phyloP scores from a whole-genome alignment of 1,140 invertebrate genomes.

The Periplaneta americana region DNA sequence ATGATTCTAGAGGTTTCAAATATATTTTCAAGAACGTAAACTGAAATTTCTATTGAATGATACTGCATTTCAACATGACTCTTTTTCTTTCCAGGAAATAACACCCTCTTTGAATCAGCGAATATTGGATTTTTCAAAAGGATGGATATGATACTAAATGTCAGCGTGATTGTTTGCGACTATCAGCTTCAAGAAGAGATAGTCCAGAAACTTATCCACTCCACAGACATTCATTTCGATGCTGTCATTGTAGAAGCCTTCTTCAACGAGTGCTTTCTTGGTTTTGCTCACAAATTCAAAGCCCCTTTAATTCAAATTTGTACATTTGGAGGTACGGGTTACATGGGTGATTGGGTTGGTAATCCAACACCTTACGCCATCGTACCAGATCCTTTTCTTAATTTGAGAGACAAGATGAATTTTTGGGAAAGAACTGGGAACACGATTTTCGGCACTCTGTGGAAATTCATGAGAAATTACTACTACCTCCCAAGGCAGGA shows the following conservation, averaged over 20 bases:
- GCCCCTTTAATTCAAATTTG: conserved; percentile 34
- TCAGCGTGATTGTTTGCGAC: neutral
- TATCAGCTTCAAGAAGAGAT: neutral
- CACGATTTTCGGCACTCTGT: neutral
- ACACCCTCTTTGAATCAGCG: neutral
- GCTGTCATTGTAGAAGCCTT: conserved; percentile 37
- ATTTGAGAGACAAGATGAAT: conserved; percentile 34
- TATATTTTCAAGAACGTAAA: too few relatives aligned
- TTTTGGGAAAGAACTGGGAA: conserved; percentile 23
- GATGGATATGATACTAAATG: neutral
- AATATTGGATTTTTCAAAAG: neutral
- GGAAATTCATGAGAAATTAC: neutral
- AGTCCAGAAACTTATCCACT: neutral
- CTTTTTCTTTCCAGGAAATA: neutral
- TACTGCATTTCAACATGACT: too few relatives aligned
- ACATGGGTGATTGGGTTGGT: conserved; percentile 36
- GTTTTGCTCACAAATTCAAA: conserved; percentile 34
- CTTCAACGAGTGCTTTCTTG: conserved; percentile 35
- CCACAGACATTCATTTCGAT: conserved; percentile 33
- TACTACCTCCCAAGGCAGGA: conserved; percentile 2
- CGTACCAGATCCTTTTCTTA: conserved; percentile 32
- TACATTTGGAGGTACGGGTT: conserved; percentile 32
- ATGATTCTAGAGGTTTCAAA: too few relatives aligned
- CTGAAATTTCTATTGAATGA: too few relatives aligned
- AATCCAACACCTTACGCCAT: conserved; percentile 33